Conservation (phyloP, 2,797 vertebrate genomes). For the Myioborus miniatus region DNA sequence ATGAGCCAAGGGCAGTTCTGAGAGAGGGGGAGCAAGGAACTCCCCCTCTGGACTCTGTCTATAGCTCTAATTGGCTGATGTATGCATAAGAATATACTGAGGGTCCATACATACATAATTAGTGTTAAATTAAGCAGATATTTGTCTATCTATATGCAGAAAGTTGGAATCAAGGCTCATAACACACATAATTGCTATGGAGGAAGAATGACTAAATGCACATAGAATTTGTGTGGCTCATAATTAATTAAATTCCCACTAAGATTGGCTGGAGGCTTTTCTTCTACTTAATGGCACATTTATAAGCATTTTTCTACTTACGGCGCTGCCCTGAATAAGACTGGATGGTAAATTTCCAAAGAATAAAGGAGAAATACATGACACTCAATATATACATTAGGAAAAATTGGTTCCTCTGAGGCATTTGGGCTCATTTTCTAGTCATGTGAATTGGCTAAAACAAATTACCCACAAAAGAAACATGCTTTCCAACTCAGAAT, state of each 20-base stretch:
- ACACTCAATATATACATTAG: background rate
- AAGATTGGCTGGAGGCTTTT: constrained; percentile 53
- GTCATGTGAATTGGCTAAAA: background rate
- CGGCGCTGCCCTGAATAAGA: rapidly evolving
- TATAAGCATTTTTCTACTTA: background rate
- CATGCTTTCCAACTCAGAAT: background rate
- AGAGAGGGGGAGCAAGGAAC: background rate
- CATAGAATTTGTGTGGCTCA: background rate
- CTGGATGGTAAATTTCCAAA: background rate
- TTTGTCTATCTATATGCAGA: background rate
- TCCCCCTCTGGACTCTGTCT: background rate
- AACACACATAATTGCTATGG: background rate
- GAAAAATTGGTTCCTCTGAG: constrained; percentile 19
- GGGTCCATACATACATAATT: background rate
- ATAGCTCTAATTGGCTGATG: background rate
- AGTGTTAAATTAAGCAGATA: background rate
- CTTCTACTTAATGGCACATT: constrained; percentile 9
- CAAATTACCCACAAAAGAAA: background rate
- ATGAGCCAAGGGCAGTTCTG: background rate
- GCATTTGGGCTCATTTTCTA: constrained; percentile 21
- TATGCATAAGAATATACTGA: background rate
- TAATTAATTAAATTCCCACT: constrained; percentile 48
- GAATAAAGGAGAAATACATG: constrained; percentile 1
- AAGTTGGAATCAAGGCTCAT: background rate
- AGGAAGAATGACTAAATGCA: constrained; percentile 8